Evolutionary conservation across 2,888 invertebrate species (phyloP).

Genomic region (Ornithoptera alexandrae): DNA sequence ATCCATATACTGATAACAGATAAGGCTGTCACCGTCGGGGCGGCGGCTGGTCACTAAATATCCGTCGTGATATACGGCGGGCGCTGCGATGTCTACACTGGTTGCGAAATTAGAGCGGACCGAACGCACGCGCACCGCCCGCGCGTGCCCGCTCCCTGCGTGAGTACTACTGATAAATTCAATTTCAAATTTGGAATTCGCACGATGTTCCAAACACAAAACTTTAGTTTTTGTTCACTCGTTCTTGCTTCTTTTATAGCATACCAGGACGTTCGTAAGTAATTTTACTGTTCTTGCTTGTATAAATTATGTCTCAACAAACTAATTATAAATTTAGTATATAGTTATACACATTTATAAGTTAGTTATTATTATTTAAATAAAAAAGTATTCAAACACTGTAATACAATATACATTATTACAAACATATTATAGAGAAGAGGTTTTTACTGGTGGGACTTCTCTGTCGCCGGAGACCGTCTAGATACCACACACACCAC

Average conservation of each 20-base stretch:
- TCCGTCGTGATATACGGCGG: constrained; percentile 64
- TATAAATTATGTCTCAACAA: neutral
- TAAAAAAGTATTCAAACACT: too few relatives aligned
- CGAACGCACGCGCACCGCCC: constrained; percentile 39
- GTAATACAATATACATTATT: too few relatives aligned
- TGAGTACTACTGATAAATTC: constrained; percentile 39
- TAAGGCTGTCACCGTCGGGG: constrained; percentile 70
- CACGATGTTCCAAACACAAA: neutral
- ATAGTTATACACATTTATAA: too few relatives aligned
- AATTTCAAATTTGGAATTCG: constrained; percentile 35
- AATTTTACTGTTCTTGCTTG: neutral
- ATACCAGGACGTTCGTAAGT: too few relatives aligned
- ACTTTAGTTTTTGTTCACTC: neutral
- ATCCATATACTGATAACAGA: constrained; percentile 77
- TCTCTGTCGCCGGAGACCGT: too few relatives aligned
- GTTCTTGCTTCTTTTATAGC: neutral
- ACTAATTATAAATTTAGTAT: neutral
- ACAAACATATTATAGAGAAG: too few relatives aligned
- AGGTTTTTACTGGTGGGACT: too few relatives aligned
- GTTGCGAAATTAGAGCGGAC: constrained; percentile 74
- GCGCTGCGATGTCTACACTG: constrained; percentile 52
- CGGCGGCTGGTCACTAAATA: constrained; percentile 68
- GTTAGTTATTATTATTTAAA: too few relatives aligned
- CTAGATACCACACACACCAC: too few relatives aligned
- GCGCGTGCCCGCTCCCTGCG: constrained; percentile 39